Conservation (phyloP, 37 sponge, comb jelly and placozoan genomes). For the Dysidea cf. avara region DNA sequence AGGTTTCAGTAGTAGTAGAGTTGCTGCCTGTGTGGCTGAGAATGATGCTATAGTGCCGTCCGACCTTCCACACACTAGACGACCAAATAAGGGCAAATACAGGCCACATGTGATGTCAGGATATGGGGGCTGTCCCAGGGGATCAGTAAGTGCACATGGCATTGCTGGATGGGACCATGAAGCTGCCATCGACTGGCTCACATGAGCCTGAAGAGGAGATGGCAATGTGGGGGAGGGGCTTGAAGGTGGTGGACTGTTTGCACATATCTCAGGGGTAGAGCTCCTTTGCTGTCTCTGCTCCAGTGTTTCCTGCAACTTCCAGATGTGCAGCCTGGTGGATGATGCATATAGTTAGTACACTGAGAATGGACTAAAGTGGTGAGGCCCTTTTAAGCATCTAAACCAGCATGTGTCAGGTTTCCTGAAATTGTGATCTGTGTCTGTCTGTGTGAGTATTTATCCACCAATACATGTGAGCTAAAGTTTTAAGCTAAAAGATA, state of each 20-base stretch:
- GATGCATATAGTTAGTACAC: too few relatives aligned
- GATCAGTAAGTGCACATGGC: slow-evolving; percentile 61
- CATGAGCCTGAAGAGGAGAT: slow-evolving; percentile 1
- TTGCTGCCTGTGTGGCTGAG: slow-evolving; percentile 73
- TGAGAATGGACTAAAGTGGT: too few relatives aligned
- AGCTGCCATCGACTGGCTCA: slow-evolving; percentile 16
- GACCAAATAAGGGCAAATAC: slow-evolving; percentile 64
- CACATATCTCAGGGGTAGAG: too few relatives aligned
- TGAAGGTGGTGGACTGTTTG: not conserved
- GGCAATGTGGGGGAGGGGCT: too few relatives aligned
- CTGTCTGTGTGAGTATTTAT: too few relatives aligned
- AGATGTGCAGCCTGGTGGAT: not conserved
- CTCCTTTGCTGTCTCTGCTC: too few relatives aligned
- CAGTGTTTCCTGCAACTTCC: slow-evolving; percentile 26
- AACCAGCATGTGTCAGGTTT: too few relatives aligned
- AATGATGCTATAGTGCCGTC: slow-evolving; percentile 75
- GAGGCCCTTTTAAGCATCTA: too few relatives aligned
- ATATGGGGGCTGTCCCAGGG: not conserved
- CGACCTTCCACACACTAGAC: slow-evolving; percentile 81
- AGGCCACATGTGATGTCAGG: slow-evolving; percentile 74
- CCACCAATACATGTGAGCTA: too few relatives aligned
- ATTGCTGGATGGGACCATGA: slow-evolving; percentile 57
- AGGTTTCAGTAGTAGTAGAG: slow-evolving; percentile 56
- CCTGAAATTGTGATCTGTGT: too few relatives aligned
- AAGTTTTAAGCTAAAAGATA: too few relatives aligned